Percentiles rank a stretch among this genome's conserved stretches.
Evolutionary conservation across 2,113 vertebrate genomes (phyloP).

Genomic region (Falco punctatus): DNA sequence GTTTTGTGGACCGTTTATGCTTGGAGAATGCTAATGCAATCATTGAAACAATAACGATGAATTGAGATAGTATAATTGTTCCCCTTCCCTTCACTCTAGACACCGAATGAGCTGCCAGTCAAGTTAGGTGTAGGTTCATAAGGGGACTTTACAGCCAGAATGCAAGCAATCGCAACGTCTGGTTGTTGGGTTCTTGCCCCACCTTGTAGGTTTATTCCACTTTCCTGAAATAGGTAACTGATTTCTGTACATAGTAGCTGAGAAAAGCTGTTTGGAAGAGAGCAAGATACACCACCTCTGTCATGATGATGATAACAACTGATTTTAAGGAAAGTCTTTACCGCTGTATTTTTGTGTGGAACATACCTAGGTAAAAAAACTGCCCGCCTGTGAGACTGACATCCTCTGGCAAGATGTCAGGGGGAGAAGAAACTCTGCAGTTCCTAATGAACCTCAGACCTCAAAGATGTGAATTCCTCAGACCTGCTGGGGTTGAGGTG

Average conservation of each 20-base stretch:
- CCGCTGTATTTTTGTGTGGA: not conserved
- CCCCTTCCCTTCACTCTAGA: conserved; percentile 39
- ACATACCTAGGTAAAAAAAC: not conserved
- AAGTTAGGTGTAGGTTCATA: not conserved
- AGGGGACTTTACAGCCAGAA: not conserved
- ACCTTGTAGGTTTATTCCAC: not conserved
- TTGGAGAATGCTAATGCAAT: conserved; percentile 61
- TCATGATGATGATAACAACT: not conserved
- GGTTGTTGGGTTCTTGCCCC: not conserved
- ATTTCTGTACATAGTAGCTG: not conserved
- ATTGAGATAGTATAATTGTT: conserved; percentile 53
- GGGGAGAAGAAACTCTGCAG: not conserved
- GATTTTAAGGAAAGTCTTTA: not conserved
- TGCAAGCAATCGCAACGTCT: accelerated
- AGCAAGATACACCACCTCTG: not conserved
- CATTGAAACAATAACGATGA: conserved; percentile 36
- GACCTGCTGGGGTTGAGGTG: not conserved
- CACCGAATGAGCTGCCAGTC: not conserved
- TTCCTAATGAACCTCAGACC: not conserved
- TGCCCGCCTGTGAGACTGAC: not conserved
- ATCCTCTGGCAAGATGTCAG: not conserved
- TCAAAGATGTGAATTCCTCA: not conserved
- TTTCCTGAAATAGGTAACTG: not conserved
- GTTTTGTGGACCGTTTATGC: conserved; percentile 48
- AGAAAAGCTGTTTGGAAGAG: not conserved